A percentile compares a stretch with the other conserved stretches of the same genome.
Evolutionary conservation across 2,888 invertebrate species (phyloP).

Genomic region (Heliconius sara): DNA sequence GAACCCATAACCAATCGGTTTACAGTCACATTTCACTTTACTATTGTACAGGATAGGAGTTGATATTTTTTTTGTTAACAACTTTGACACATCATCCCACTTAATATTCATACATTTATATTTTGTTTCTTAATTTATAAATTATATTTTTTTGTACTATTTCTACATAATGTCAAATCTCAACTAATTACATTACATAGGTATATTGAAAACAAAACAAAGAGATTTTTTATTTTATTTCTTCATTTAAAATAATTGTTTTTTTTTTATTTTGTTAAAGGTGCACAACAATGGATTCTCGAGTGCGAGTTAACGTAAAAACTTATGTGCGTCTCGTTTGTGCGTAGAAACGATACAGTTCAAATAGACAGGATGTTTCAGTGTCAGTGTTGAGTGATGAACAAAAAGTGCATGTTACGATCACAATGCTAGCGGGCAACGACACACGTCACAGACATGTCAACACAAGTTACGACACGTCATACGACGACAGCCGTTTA

Average conservation of each 20-base stretch:
- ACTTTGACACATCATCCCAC: too few relatives aligned
- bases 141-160: background rate
- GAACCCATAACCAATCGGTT: too few relatives aligned
- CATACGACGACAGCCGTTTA: slow-evolving; percentile 68
- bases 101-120: too few relatives aligned
- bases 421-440: slow-evolving; percentile 71
- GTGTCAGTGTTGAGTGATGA: slow-evolving; percentile 62
- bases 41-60: too few relatives aligned
- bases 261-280: slow-evolving; percentile 31
- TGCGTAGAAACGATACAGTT: slow-evolving; percentile 23
- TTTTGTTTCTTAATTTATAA: too few relatives aligned
- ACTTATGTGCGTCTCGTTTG: slow-evolving; percentile 18
- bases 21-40: background rate
- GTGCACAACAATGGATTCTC: slow-evolving; percentile 29
- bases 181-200: too few relatives aligned
- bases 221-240: background rate
- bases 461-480: slow-evolving; percentile 54
- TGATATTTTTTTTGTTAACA: too few relatives aligned
- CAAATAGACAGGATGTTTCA: slow-evolving; percentile 38
- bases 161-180: slow-evolving; percentile 7
- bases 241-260: background rate
- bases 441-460: slow-evolving; percentile 57
- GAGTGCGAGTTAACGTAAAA: slow-evolving; percentile 11
- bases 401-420: slow-evolving; percentile 54
- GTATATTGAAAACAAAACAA: slow-evolving; percentile 21